Conservation (phyloP, 2,113 vertebrate species). For the Ranitomeya imitator region DNA sequence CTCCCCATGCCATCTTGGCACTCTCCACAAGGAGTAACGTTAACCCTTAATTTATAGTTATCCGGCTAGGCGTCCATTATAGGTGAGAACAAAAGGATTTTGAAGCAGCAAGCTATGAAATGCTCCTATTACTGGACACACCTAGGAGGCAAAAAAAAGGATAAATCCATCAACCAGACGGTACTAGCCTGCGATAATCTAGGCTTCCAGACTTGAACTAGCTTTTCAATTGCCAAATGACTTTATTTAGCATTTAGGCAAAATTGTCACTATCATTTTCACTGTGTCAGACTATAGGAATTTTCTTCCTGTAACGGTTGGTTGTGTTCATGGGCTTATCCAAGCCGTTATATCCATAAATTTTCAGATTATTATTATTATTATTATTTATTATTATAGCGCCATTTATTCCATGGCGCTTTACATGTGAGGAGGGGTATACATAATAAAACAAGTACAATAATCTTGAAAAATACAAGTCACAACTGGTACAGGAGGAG, state of each 20-base stretch:
- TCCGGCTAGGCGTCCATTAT: neutral
- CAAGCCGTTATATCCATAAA: too few species aligned
- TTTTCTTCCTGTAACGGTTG: neutral
- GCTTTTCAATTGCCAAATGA: neutral
- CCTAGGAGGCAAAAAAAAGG: neutral
- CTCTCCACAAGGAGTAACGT: too few species aligned
- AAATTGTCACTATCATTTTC: neutral
- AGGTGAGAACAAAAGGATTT: neutral
- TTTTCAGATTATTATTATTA: too few species aligned
- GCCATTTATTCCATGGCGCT: too few species aligned
- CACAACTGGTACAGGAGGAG: too few species aligned
- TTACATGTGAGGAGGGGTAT: too few species aligned
- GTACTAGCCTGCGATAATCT: neutral
- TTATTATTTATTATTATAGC: too few species aligned
- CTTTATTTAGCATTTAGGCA: neutral
- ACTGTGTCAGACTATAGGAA: neutral
- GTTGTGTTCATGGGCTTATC: too few species aligned
- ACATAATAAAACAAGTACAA: too few species aligned
- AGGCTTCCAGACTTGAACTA: neutral
- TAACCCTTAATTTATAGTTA: neutral
- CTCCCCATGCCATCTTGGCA: too few species aligned
- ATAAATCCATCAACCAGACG: neutral
- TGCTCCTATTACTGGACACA: conserved; percentile 3
- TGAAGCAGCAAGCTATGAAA: conserved; percentile 12
- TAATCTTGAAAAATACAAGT: too few species aligned